Evolutionary conservation across 1,140 invertebrate species (phyloP), one percentile per base, ranked within the genome.

Genomic region (Drosophila eugracilis): DNA sequence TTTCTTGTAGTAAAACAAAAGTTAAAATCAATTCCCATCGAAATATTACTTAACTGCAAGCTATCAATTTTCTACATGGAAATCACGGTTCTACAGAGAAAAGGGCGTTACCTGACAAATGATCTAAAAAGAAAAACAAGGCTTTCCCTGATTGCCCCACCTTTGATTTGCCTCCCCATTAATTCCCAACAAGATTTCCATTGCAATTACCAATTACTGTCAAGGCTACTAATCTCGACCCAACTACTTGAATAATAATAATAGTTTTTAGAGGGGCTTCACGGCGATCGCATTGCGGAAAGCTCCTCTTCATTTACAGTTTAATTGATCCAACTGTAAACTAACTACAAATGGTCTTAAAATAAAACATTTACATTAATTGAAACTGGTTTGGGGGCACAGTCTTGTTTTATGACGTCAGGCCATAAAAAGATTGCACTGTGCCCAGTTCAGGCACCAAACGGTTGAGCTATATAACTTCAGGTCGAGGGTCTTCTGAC

Each of bases 301-400:
- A 42, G 39, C 26, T 9, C 45, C 21, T 52, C 44, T 52, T 53
- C 17, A 5, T 26, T 22, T 5, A n/a, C 15, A 19, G 24, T 28
- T 41, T 47, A 65, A 63, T 63, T 47, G 63, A 53, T 30, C 36
- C 21, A 53, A 66, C 34, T 66, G 36, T 66, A 66, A 67, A 67
- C 60, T 24, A 49, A 14, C 9, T 7, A 62, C 32, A 65, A 66
- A 49, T 66, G 17, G 28, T 65, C 62, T 48, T 65, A 19, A 66
- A 62, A 48, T 37, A 36, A 65, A 65, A 30, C 55, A 30, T 30
- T 62, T 48, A 12, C 57, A 28, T 12, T 48, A 28, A 39, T 37
- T 39, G 4, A 67, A 67, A 69, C 65, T n/a, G 34, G 45, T 45
- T 45, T 26, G 9, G 9, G 15, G 15, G 4, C 15, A n/a, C 37